Evolutionary conservation across 1,140 invertebrate genomes (phyloP).

Genomic region (Phenacoccus solenopsis): DNA sequence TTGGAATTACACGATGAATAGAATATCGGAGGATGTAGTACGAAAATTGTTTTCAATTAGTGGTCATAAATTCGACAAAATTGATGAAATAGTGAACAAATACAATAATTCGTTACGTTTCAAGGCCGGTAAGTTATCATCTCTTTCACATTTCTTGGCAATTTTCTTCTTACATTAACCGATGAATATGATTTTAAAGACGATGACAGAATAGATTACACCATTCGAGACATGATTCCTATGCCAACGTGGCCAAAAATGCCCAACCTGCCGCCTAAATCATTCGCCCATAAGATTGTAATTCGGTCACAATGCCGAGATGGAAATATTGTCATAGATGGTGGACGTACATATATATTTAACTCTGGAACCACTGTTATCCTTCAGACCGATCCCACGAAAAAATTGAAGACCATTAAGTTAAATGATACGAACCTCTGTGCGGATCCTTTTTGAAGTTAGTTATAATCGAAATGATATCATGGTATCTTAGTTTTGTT

Average conservation of each 20-base stretch:
- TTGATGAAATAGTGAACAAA: neutral
- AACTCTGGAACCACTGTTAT: neutral
- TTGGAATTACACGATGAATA: slow-evolving; percentile 94
- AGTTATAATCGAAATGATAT: too few species aligned
- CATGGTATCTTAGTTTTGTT: too few species aligned
- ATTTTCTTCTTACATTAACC: neutral
- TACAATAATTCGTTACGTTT: slow-evolving; percentile 4
- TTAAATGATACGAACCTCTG: neutral
- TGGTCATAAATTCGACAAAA: neutral
- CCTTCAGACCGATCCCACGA: neutral
- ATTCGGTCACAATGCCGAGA: slow-evolving; percentile 6
- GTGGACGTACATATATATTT: neutral
- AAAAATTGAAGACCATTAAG: neutral
- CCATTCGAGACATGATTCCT: slow-evolving; percentile 6
- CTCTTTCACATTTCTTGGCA: neutral
- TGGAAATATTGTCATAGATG: neutral
- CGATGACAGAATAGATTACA: slow-evolving; percentile 8
- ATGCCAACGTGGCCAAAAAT: neutral
- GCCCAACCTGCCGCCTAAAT: neutral
- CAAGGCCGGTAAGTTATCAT: neutral
- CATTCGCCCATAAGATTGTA: neutral
- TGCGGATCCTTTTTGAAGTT: neutral
- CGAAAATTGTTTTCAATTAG: slow-evolving; percentile 47
- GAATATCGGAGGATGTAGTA: slow-evolving; percentile 64
- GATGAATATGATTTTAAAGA: neutral